Percentiles rank a stretch among this genome's conserved stretches.
Conservation (phyloP, 2,113 vertebrate genomes). For the Ptilorrhoa leucosticta region DNA sequence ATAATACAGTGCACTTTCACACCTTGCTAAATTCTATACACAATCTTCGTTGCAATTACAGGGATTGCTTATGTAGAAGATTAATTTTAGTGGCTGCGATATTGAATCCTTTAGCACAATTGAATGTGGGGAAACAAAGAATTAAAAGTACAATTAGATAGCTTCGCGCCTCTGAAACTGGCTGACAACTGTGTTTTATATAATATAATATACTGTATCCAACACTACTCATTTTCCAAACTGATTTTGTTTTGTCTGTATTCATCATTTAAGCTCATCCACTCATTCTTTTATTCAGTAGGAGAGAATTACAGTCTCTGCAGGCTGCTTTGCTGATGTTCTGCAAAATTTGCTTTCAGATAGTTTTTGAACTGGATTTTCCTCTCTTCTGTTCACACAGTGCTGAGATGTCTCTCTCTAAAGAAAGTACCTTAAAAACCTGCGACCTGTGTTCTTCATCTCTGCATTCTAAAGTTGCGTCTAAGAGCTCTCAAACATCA, state of each 20-base stretch:
- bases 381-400: not conserved
- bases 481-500: not conserved
- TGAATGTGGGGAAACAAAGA: not conserved
- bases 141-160: slow-evolving; percentile 5
- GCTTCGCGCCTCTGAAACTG: not conserved
- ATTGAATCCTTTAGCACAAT: not conserved
- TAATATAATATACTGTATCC: not conserved
- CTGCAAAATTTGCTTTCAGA: not conserved
- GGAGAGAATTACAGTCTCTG: not conserved
- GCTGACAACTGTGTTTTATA: not conserved
- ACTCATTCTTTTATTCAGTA: not conserved
- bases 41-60: not conserved
- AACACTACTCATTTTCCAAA: not conserved
- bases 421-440: not conserved
- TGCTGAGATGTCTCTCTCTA: not conserved
- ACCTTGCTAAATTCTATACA: not conserved
- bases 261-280: not conserved
- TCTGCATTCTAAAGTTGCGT: not conserved
- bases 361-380: not conserved
- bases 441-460: not conserved
- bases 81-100: not conserved
- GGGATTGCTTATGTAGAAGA: slow-evolving; percentile 1
- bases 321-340: not conserved
- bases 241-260: not conserved
- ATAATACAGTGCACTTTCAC: not conserved